phyloP scores from a whole-genome alignment of 2,113 vertebrate species.

The Cavia aperea region DNA sequence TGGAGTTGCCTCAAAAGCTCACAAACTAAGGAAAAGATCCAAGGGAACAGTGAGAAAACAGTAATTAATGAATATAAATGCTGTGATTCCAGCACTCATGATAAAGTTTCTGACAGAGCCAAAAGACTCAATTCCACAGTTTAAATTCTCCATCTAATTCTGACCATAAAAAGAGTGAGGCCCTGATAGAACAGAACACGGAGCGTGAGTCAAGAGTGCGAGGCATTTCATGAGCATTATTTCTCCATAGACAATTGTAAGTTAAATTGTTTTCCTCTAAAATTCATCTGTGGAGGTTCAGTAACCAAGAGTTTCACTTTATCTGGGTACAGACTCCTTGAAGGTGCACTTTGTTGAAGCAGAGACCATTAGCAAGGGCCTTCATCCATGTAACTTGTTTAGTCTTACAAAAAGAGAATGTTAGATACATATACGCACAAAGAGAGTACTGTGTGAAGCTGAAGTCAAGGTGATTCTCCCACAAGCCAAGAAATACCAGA shows the following conservation, averaged over 20 bases:
- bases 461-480: background rate
- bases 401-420: background rate
- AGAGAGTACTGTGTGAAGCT: background rate
- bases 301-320: background rate
- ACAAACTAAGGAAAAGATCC: constrained; percentile 20
- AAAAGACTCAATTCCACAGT: constrained; percentile 24
- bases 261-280: background rate
- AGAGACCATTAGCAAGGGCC: background rate
- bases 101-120: constrained; percentile 14
- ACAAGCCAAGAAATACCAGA: background rate
- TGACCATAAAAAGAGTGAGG: background rate
- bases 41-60: constrained; percentile 50
- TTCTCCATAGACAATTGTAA: background rate
- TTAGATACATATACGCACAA: background rate
- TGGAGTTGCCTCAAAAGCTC: constrained; percentile 42
- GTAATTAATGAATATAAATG: constrained; percentile 49
- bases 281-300: background rate
- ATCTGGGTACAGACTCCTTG: background rate
- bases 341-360: background rate
- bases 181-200: background rate
- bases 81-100: background rate
- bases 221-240: background rate
- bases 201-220: background rate
- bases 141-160: background rate
- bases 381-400: background rate